phyloP scores from a whole-genome alignment of 2,888 invertebrate genomes.

The Ashinkailepas kermadecensis region DNA sequence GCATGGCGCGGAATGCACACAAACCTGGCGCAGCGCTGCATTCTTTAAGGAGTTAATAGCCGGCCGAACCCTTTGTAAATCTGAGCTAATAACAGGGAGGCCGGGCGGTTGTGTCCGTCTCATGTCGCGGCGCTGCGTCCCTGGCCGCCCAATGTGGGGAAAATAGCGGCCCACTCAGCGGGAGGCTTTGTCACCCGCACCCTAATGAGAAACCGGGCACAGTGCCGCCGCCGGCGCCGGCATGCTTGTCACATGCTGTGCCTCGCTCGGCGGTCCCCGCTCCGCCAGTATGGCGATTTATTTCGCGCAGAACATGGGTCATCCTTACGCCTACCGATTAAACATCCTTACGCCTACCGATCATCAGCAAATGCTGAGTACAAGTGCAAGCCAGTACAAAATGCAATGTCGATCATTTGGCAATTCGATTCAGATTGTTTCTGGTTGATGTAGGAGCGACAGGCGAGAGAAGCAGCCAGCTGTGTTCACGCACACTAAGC shows the following conservation, averaged over 20 bases:
- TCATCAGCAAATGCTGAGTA: no score
- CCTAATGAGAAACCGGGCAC: background rate
- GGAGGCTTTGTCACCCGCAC: background rate
- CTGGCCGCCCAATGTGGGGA: background rate
- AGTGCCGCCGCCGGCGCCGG: background rate
- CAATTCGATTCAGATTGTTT: no score
- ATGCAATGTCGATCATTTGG: no score
- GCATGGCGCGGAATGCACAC: constrained; percentile 11
- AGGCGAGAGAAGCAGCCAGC: no score
- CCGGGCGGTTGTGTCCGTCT: background rate
- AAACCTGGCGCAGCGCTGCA: background rate
- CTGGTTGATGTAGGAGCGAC: no score
- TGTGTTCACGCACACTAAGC: no score
- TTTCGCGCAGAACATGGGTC: background rate
- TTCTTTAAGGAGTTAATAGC: background rate
- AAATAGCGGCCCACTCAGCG: background rate
- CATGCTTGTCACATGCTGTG: background rate
- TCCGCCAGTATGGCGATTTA: background rate
- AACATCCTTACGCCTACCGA: no score
- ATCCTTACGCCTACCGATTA: no score
- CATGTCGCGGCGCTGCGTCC: background rate
- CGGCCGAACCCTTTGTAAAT: constrained; percentile 1
- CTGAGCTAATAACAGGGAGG: background rate
- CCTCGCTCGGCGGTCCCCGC: background rate
- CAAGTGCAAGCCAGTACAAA: no score